Base-by-base conservation (phyloP, 2,797 vertebrate genomes). In the Silurus lanzhouensis region DNA sequence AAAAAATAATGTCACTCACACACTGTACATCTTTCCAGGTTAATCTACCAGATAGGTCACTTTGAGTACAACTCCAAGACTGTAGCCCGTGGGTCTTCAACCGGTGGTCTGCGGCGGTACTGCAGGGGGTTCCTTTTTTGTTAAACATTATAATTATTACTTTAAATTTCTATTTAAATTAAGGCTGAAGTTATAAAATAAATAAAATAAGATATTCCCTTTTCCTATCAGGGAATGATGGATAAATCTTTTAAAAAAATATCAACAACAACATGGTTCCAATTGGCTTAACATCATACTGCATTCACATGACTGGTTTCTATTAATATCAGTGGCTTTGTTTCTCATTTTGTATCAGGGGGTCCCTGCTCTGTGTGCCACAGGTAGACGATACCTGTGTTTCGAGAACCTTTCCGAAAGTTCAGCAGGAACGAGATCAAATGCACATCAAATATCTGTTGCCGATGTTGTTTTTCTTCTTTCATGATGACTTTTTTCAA, bases 381-480 rank as follows among this genome's bases (percentile, higher is more conserved):
- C 75, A 70, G 74, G 31, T 48, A 68, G 48, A 66, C 63, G 10
- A 84, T 63, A 67, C 44, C 19, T 66, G 72, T 64, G 48, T 77
- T 76, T 77, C 66, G 46, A 77, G 77, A 77, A n/a, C 27, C 61
- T 66, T 15, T 77, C 64, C 78, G 52, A 67, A 70, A 68, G 63
- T 84, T 64, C 74, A 57, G 52, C 52, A 68, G 19, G 31, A 57
- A 14, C 20, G 57, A 77, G 25, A 71, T 46, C 70, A 75, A 10
- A 14, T 55, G 12, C 6, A 58, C 52, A 76, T 25, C 12, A 15
- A 57, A 75, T 52, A 17, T 57, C 3, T 25, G 12, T 75, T 76
- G 48, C 6, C 17, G 15, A 76, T 52, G 15, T 44, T 68, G 5
- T 68, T 68, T 71, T 55, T 75, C n/a, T 46, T n/a, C 72, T 48